Evolutionary conservation across 2,888 invertebrate genomes (phyloP).

Genomic region (Drosophila rubida): DNA sequence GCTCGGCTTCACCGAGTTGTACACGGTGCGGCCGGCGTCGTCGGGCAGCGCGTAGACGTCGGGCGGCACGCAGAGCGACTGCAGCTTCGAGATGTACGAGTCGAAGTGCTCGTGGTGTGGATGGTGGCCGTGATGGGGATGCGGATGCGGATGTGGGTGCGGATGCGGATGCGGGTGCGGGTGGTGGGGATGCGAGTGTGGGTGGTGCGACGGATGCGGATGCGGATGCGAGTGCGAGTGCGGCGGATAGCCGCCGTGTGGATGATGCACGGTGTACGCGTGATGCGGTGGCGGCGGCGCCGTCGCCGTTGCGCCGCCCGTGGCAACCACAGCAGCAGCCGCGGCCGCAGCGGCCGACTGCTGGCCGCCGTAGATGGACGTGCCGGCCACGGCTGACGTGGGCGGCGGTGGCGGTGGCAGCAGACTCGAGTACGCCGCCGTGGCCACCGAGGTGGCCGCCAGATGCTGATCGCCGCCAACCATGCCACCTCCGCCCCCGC

Average conservation of each 20-base stretch:
- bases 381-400: constrained; percentile 1
- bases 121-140: constrained; percentile 82
- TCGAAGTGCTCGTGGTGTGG: constrained; percentile 96
- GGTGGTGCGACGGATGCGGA: constrained; percentile 78
- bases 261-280: constrained; percentile 10
- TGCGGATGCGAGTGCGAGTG: constrained; percentile 88
- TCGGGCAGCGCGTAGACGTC: constrained; percentile 92
- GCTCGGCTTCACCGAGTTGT: constrained; percentile 95
- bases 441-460: constrained; percentile 39
- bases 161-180: constrained; percentile 78
- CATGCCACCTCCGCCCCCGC: constrained; percentile 8
- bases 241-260: constrained; percentile 75
- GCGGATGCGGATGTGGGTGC: constrained; percentile 83
- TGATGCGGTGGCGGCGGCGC: constrained; percentile 75
- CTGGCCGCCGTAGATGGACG: constrained; percentile 55
- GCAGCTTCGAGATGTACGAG: constrained; percentile 95
- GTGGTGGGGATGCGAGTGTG: constrained; percentile 88
- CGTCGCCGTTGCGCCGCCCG: constrained; percentile 34
- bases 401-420: constrained; percentile 63
- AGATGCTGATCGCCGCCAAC: constrained; percentile 18
- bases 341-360: constrained; percentile 35
- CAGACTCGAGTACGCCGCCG: constrained; percentile 63
- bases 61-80: constrained; percentile 93
- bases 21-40: constrained; percentile 93
- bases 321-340: constrained; percentile 41